A percentile compares a stretch with the other conserved stretches of the same genome.
Evolutionary conservation across 2,113 vertebrate genomes (phyloP).

Genomic region (Coryphaenoides rupestris): DNA sequence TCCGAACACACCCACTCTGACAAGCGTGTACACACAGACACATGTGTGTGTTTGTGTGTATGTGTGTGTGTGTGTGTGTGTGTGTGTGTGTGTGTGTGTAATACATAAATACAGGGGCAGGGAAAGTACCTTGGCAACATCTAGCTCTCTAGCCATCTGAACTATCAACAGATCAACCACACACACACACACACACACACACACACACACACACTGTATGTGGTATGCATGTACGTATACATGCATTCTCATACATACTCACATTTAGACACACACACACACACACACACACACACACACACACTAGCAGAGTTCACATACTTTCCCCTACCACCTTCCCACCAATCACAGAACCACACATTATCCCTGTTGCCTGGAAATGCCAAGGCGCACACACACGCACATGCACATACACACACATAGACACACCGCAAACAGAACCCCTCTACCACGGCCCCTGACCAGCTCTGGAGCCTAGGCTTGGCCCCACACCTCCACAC

Average conservation of each 20-base stretch:
- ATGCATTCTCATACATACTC: constrained; percentile 5
- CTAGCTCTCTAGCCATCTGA: too few species aligned
- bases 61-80: too few species aligned
- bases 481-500: constrained; percentile 58
- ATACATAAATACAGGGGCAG: too few species aligned
- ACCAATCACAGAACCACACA: neutral
- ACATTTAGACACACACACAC: neutral
- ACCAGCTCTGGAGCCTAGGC: constrained; percentile 31
- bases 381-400: neutral
- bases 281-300: neutral
- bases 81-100: neutral
- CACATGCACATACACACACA: constrained; percentile 19
- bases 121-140: too few species aligned
- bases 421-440: constrained; percentile 30
- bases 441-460: constrained; percentile 34
- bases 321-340: neutral
- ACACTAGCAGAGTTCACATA: constrained; percentile 4
- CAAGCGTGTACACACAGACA: neutral
- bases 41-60: neutral
- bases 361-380: neutral
- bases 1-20: constrained; percentile 12
- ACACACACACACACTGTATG: too few species aligned
- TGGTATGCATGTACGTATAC: too few species aligned
- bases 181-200: too few species aligned
- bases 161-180: too few species aligned